Percentiles rank a stretch among this genome's conserved stretches.
These are phyloP conservation scores for Myzus persicae DNA, from an alignment of 1,140 invertebrate genomes.

Conservation along the genomic window DNA sequence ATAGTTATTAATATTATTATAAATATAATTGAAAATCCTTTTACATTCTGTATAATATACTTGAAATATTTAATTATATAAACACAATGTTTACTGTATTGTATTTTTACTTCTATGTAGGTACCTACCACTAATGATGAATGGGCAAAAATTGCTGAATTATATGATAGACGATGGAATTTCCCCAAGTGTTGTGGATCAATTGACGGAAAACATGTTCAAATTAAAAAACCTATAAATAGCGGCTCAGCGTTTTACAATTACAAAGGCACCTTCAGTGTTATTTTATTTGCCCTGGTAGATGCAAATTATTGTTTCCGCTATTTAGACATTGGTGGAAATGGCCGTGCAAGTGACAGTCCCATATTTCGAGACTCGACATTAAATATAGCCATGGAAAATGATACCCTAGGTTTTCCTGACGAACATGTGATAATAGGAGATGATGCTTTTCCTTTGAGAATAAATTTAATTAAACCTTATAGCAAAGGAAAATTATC, in stretches of 20 bases:
- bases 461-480: slow-evolving; percentile 65
- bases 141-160: slow-evolving; percentile 8
- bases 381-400: slow-evolving; percentile 61
- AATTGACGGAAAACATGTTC: slow-evolving; percentile 65
- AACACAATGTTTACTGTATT: slow-evolving; percentile 21
- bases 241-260: slow-evolving; percentile 60
- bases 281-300: slow-evolving; percentile 60
- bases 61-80: slow-evolving; percentile 21
- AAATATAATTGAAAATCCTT: slow-evolving; percentile 8
- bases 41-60: slow-evolving; percentile 8
- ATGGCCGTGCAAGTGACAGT: slow-evolving; percentile 63
- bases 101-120: slow-evolving; percentile 3
- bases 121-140: slow-evolving; percentile 22
- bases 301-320: slow-evolving; percentile 61
- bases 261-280: slow-evolving; percentile 60
- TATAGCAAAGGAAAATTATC: slow-evolving; percentile 66
- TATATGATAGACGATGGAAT: slow-evolving; percentile 51
- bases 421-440: slow-evolving; percentile 63
- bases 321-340: slow-evolving; percentile 59
- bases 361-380: slow-evolving; percentile 63
- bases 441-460: slow-evolving; percentile 68
- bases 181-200: slow-evolving; percentile 64
- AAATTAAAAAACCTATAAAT: slow-evolving; percentile 63
- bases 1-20: slow-evolving; percentile 30
- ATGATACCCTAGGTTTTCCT: slow-evolving; percentile 59